phyloP scores from a whole-genome alignment of 2,888 invertebrate genomes.

The Sarcophaga variegata region DNA sequence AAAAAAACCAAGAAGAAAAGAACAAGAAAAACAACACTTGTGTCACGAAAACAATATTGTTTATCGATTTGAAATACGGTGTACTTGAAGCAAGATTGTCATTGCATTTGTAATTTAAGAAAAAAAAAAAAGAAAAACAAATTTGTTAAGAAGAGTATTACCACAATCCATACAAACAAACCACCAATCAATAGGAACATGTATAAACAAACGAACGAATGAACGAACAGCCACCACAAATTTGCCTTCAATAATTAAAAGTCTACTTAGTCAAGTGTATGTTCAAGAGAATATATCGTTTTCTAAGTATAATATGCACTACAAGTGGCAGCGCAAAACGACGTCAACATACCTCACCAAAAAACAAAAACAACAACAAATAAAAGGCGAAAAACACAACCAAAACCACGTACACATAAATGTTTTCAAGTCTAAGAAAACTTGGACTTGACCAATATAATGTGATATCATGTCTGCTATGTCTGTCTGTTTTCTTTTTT shows the following conservation, averaged over 20 bases:
- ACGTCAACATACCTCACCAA: background rate
- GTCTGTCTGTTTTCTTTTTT: background rate
- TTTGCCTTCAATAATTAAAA: conserved; percentile 1
- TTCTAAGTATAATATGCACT: background rate
- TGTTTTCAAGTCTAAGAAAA: conserved; percentile 33
- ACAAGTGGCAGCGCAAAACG: background rate
- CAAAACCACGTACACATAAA: background rate
- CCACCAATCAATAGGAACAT: background rate
- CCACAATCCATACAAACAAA: background rate
- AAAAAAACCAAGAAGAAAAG: background rate
- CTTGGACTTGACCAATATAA: conserved; percentile 67
- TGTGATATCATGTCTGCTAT: conserved; percentile 5
- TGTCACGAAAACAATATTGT: conserved; percentile 45
- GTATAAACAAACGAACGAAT: too few species aligned
- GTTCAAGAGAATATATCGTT: background rate
- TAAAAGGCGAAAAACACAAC: background rate
- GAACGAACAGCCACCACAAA: background rate
- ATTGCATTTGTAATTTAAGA: conserved; percentile 32
- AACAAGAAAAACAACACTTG: conserved; percentile 36
- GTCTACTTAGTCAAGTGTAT: background rate
- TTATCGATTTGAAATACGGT: conserved; percentile 35
- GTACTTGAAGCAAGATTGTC: conserved; percentile 33
- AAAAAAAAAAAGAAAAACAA: background rate
- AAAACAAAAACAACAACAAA: background rate
- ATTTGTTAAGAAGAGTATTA: background rate